A percentile compares a stretch with the other conserved stretches of the same genome.
Evolutionary conservation across 2,888 invertebrate species (phyloP).

Genomic region (Stratiomys singularior): DNA sequence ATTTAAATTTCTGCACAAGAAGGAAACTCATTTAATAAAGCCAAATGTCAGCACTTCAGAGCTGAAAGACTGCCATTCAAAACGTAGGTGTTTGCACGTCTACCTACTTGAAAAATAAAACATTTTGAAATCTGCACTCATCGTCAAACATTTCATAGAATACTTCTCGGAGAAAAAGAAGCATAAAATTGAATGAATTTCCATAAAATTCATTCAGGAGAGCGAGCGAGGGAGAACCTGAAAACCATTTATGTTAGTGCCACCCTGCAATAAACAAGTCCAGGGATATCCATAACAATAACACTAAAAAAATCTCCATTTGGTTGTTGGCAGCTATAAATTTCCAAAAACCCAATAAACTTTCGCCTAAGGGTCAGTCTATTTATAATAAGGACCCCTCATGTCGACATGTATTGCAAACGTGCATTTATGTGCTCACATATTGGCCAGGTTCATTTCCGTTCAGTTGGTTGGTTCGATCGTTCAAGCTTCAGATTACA

Average conservation of each 20-base stretch:
- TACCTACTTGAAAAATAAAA: no score
- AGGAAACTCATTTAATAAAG: no score
- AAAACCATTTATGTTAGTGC: slow-evolving; percentile 9
- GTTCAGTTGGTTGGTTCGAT: slow-evolving; percentile 3
- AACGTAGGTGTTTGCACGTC: no score
- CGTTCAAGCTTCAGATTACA: slow-evolving; percentile 4
- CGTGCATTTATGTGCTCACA: not conserved
- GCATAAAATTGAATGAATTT: not conserved
- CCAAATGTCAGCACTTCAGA: no score
- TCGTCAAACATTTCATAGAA: no score
- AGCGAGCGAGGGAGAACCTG: not conserved
- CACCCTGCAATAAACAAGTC: not conserved
- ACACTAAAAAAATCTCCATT: not conserved
- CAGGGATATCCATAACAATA: slow-evolving; percentile 21
- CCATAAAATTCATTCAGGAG: not conserved
- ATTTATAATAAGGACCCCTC: slow-evolving; percentile 16
- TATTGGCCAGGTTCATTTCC: not conserved
- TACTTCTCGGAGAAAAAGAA: not conserved
- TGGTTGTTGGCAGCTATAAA: slow-evolving; percentile 31
- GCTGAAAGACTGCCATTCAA: no score
- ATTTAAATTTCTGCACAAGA: no score
- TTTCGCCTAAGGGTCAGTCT: slow-evolving; percentile 21
- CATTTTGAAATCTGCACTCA: no score
- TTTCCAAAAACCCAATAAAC: slow-evolving; percentile 31
- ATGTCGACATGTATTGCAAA: slow-evolving; percentile 14